These are phyloP conservation scores for Mesorhabditis spiculigera DNA, from an alignment of 2,888 invertebrate species.

Conservation along the genomic window DNA sequence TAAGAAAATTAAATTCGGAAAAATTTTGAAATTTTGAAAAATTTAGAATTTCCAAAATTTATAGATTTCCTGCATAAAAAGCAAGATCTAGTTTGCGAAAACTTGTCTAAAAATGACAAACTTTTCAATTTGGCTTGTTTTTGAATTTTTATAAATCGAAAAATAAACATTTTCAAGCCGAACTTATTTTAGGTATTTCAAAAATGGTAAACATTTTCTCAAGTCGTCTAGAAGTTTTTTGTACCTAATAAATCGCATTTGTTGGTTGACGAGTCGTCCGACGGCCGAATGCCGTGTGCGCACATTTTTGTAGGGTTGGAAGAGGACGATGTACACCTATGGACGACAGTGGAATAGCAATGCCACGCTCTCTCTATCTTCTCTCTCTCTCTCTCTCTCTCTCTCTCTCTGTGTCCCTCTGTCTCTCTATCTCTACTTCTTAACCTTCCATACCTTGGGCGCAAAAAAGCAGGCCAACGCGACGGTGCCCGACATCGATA, in stretches of 20 bases:
- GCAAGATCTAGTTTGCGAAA: too few species aligned
- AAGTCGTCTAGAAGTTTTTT: constrained; percentile 7
- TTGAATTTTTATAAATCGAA: neutral
- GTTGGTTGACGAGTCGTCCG: constrained; percentile 56
- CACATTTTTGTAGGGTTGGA: constrained; percentile 77
- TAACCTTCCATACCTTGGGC: constrained; percentile 67
- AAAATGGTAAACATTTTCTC: neutral
- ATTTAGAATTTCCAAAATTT: neutral
- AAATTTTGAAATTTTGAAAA: neutral
- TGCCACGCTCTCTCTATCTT: neutral
- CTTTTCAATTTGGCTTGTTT: too few species aligned
- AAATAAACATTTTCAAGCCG: constrained; percentile 14
- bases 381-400: too few species aligned
- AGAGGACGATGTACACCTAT: constrained; percentile 72
- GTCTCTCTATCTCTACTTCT: too few species aligned
- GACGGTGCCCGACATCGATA: constrained; percentile 75
- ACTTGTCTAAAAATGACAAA: too few species aligned
- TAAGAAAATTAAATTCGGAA: too few species aligned
- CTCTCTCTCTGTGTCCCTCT: too few species aligned
- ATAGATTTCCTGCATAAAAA: neutral
- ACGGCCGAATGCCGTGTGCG: constrained; percentile 61
- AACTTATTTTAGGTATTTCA: neutral
- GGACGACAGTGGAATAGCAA: neutral
- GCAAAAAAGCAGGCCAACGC: constrained; percentile 74
- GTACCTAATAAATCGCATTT: constrained; percentile 59